A percentile compares a stretch with the other conserved stretches of the same genome.
These are phyloP conservation scores for Willisornis vidua DNA, from an alignment of 2,113 vertebrate genomes.

Conservation along the genomic window DNA sequence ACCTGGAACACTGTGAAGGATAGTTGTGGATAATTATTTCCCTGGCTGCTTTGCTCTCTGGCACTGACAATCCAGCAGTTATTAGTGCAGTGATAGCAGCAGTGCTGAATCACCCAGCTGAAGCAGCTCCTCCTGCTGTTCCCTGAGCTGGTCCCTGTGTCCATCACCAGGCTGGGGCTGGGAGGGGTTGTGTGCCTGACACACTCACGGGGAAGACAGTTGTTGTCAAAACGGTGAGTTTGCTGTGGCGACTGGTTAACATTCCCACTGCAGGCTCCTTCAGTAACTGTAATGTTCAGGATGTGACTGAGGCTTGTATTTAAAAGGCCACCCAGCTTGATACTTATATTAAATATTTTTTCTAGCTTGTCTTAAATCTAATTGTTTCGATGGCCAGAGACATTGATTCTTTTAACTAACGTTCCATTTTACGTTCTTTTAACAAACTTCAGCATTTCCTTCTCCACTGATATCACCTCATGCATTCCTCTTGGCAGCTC, in stretches of 20 bases:
- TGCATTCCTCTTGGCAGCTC: background rate
- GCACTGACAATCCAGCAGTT: background rate
- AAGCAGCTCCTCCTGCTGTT: background rate
- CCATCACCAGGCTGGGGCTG: background rate
- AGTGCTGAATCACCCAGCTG: background rate
- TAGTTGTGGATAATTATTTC: background rate
- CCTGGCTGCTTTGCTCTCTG: background rate
- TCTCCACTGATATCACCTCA: fast-evolving
- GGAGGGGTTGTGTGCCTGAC: fast-evolving
- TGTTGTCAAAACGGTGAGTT: background rate
- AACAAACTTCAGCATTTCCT: background rate
- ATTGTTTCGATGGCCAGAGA: background rate
- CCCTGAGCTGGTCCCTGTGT: background rate
- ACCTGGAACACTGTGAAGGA: background rate
- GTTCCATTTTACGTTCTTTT: background rate
- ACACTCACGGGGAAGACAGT: background rate
- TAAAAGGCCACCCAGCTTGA: background rate
- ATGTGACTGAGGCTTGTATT: background rate
- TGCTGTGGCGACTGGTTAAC: background rate
- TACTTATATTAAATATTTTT: background rate
- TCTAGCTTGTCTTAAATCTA: background rate
- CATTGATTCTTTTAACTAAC: background rate
- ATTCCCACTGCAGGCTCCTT: background rate
- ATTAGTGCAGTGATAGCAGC: background rate
- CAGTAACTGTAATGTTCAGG: background rate